Evolutionary conservation across 2,113 vertebrate genomes (phyloP).

Genomic region (Cryptotis parvus): DNA sequence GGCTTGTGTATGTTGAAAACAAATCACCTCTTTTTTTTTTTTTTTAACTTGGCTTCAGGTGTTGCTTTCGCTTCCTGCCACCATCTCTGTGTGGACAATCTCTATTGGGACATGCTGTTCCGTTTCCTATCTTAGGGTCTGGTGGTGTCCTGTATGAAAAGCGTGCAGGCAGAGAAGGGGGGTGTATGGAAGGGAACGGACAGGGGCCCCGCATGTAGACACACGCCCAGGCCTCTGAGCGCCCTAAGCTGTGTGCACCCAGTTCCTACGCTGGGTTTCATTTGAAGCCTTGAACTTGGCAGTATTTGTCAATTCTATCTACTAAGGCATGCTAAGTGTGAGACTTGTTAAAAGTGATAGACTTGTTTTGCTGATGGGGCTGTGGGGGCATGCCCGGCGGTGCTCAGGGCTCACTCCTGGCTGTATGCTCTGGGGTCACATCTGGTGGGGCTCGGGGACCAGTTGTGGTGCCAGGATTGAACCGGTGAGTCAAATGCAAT

Average conservation of each 20-base stretch:
- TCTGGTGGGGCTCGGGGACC: no score
- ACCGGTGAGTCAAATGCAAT: no score
- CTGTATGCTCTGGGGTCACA: no score
- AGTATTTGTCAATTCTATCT: not conserved
- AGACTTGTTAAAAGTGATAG: not conserved
- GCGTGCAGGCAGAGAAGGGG: no score
- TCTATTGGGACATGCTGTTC: constrained; percentile 30
- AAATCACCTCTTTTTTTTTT: not conserved
- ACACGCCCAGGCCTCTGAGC: no score
- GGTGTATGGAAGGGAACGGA: no score
- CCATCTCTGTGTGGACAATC: not conserved
- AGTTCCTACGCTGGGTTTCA: not conserved
- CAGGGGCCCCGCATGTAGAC: no score
- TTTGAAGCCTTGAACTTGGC: not conserved
- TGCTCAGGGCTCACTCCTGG: no score
- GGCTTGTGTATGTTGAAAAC: constrained; percentile 19
- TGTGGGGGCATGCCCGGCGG: no score
- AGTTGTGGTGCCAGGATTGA: no score
- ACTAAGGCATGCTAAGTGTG: not conserved
- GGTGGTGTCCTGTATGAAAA: not conserved
- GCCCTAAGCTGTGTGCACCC: not conserved
- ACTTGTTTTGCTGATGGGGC: no score
- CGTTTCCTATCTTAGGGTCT: constrained; percentile 65
- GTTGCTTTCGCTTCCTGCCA: not conserved
- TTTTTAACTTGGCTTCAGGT: constrained; percentile 2